These are phyloP conservation scores for Acleris holmiana DNA, from an alignment of 2,888 invertebrate species.

Conservation along the genomic window DNA sequence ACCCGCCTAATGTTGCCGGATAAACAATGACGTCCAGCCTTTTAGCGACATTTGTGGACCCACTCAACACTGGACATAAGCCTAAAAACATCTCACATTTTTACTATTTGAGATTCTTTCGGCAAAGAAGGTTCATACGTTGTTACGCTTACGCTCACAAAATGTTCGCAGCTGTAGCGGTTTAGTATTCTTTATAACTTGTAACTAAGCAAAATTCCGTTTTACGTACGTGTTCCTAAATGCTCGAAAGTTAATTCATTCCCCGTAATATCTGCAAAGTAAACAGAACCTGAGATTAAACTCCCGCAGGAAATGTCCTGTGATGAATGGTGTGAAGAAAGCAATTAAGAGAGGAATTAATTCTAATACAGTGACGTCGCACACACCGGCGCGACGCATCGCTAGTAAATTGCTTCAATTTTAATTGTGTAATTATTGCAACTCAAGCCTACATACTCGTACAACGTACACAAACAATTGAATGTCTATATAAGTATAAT, in stretches of 20 bases:
- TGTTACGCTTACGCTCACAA: background rate
- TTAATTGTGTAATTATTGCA: constrained; percentile 29
- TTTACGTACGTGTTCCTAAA: constrained; percentile 20
- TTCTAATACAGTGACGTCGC: constrained; percentile 32
- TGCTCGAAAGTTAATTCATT: constrained; percentile 18
- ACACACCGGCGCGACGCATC: constrained; percentile 22
- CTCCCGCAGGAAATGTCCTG: constrained; percentile 17
- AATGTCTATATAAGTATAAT: no score
- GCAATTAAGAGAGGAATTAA: constrained; percentile 35
- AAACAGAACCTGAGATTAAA: constrained; percentile 25
- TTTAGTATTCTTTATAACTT: background rate
- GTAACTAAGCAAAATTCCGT: constrained; percentile 9
- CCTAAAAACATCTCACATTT: constrained; percentile 79
- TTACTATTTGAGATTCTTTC: constrained; percentile 75
- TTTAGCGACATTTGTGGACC: constrained; percentile 84
- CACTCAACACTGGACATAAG: constrained; percentile 82
- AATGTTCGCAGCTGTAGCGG: background rate
- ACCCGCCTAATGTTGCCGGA: constrained; percentile 84
- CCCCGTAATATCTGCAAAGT: constrained; percentile 22
- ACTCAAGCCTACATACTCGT: constrained; percentile 5
- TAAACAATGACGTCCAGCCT: constrained; percentile 85
- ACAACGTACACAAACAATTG: background rate
- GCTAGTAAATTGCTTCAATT: constrained; percentile 20
- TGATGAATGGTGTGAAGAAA: constrained; percentile 32
- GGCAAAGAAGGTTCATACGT: constrained; percentile 60